Conservation (phyloP, 2,113 vertebrate genomes). For the Chaetodon trifascialis region DNA sequence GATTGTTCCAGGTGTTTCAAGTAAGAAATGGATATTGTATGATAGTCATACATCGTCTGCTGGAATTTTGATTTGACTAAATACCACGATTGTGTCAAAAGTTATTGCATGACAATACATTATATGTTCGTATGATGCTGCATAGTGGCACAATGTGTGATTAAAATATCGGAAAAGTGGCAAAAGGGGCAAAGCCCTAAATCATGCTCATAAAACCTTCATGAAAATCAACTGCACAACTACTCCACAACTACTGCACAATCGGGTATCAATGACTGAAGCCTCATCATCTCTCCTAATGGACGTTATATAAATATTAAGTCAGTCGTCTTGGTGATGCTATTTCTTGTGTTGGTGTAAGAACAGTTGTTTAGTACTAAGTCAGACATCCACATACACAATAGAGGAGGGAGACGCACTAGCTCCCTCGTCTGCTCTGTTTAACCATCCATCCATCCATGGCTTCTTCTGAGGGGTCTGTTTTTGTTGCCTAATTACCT, state of each 20-base stretch:
- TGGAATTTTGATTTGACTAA: too few species aligned
- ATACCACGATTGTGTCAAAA: too few species aligned
- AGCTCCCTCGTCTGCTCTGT: slow-evolving; percentile 33
- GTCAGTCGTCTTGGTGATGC: not conserved
- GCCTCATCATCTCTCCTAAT: not conserved
- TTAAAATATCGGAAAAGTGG: not conserved
- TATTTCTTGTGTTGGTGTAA: not conserved
- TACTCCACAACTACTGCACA: not conserved
- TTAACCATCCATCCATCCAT: slow-evolving; percentile 61
- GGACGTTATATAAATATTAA: not conserved
- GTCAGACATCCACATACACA: slow-evolving; percentile 9
- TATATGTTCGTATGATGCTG: not conserved
- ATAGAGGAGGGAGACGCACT: not conserved
- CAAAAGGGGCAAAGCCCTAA: not conserved
- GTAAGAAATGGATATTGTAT: too few species aligned
- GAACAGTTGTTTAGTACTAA: slow-evolving; percentile 19
- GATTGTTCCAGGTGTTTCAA: too few species aligned
- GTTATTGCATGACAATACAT: not conserved
- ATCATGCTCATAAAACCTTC: not conserved
- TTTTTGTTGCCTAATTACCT: slow-evolving; percentile 73
- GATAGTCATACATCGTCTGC: too few species aligned
- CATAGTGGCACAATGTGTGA: not conserved
- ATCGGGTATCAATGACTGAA: not conserved
- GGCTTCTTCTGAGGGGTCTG: slow-evolving; percentile 55
- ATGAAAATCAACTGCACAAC: not conserved